Evolutionary conservation across 2,113 vertebrate genomes (phyloP).

Genomic region (Sylvilagus bachmani): DNA sequence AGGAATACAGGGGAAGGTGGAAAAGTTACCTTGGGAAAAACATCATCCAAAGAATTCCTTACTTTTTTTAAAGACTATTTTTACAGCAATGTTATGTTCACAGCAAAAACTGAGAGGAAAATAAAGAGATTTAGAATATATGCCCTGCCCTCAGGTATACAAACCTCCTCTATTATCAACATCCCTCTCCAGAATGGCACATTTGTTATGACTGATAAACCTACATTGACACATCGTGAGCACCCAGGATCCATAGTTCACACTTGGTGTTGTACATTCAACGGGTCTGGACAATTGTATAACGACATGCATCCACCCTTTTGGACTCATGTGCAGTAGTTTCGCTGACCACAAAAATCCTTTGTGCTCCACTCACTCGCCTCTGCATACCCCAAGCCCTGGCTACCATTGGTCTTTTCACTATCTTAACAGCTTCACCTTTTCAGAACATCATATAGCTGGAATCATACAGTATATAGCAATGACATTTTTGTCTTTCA

Average conservation of each 20-base stretch:
- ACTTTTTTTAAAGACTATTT: not conserved
- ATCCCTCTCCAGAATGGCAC: not conserved
- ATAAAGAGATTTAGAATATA: not conserved
- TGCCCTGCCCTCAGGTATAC: too few species aligned
- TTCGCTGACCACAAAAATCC: not conserved
- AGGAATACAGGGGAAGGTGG: not conserved
- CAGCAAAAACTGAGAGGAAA: not conserved
- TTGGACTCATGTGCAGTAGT: not conserved
- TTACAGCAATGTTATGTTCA: not conserved
- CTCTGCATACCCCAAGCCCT: too few species aligned
- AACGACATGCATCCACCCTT: not conserved
- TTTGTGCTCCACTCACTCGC: too few species aligned
- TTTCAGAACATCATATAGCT: too few species aligned
- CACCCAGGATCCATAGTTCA: not conserved
- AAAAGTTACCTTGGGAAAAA: not conserved
- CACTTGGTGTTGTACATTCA: not conserved
- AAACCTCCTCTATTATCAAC: not conserved
- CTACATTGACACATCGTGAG: not conserved
- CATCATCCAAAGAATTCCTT: slow-evolving; percentile 43
- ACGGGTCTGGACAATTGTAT: not conserved
- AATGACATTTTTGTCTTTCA: too few species aligned
- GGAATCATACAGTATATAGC: too few species aligned
- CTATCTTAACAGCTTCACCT: too few species aligned
- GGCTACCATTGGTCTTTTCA: too few species aligned
- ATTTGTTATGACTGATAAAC: not conserved